These are phyloP conservation scores for Thunnus maccoyii DNA, from an alignment of 2,113 vertebrate species.

Conservation along the genomic window DNA sequence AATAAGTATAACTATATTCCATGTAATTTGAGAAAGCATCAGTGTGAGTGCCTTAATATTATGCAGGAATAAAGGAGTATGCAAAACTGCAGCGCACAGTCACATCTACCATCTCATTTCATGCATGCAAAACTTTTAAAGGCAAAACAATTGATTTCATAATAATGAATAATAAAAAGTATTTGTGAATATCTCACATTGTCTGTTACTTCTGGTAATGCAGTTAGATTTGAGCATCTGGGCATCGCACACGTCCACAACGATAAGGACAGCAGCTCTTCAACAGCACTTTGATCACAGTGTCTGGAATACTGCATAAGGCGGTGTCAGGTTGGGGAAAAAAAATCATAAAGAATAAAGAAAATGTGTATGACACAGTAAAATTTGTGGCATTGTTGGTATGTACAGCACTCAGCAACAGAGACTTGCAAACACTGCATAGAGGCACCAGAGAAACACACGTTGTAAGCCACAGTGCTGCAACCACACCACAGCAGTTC, in stretches of 20 bases:
- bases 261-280: not conserved
- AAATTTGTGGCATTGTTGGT: not conserved
- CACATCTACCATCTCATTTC: not conserved
- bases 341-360: not conserved
- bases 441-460: slow-evolving; percentile 11
- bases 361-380: not conserved
- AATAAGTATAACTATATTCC: not conserved
- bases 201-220: slow-evolving; percentile 1
- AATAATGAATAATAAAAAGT: too few species aligned
- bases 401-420: not conserved
- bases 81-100: not conserved
- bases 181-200: not conserved
- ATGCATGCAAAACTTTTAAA: not conserved
- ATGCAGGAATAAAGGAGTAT: too few species aligned
- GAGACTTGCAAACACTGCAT: not conserved
- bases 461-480: too few species aligned
- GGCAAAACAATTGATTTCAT: too few species aligned
- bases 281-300: not conserved
- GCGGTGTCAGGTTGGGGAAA: too few species aligned
- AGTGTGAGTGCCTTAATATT: not conserved
- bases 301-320: not conserved
- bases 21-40: not conserved
- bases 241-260: not conserved
- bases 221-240: not conserved
- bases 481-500: not conserved